Base-by-base conservation (phyloP, 2,888 invertebrate genomes). In the Pelosia muscerda region DNA sequence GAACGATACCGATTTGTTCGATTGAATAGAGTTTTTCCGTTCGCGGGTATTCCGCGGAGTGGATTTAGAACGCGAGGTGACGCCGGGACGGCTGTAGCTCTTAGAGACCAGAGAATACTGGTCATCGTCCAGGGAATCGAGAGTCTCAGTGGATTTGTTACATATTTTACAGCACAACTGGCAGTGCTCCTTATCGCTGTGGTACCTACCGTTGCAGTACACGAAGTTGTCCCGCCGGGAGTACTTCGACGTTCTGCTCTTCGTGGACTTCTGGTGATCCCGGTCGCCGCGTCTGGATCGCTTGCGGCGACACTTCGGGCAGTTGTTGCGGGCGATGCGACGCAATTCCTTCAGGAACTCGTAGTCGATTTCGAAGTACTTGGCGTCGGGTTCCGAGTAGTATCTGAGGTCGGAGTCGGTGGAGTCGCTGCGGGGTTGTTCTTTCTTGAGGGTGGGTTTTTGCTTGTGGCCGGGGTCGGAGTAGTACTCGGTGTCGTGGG, bases 311-410 rank as follows among this genome's bases (percentile, higher is more conserved):
- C 95, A 95, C 69, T 92, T 91, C 10, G 92, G 91, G 69, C 95
- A 95, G 74, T 95, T 93, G 63, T 89, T 91, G 68, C 90, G 86
- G 0, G 95, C 95, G 60, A 95, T 93, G 23, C 86, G 86, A 0
- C 93, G 84, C n/a, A 95, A 74, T 63, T 95, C 95, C 34, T 93
- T 93, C 0, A 95, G 84, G 78, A 95, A 95, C 73, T 91, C 91
- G 81, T 95, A 95, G 77, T 95, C 95, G 49, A 95, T 95, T 75
- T 95, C 95, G 84, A 95, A 95, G 87, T 95, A 95, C 28, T 87
- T 90, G 0, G 88, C 94, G 84, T 95, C 95, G 0, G 95, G 95
- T 69, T 95, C 95, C 0, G 95, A 95, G 86, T 95, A 95, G 80
- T 95, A 95, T 23, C 88, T 85, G 3, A 90, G 69, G 73, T 92